A percentile compares a stretch with the other conserved stretches of the same genome.
Conservation (phyloP, 1,140 invertebrate genomes). For the Zaprionus ghesquierei region DNA sequence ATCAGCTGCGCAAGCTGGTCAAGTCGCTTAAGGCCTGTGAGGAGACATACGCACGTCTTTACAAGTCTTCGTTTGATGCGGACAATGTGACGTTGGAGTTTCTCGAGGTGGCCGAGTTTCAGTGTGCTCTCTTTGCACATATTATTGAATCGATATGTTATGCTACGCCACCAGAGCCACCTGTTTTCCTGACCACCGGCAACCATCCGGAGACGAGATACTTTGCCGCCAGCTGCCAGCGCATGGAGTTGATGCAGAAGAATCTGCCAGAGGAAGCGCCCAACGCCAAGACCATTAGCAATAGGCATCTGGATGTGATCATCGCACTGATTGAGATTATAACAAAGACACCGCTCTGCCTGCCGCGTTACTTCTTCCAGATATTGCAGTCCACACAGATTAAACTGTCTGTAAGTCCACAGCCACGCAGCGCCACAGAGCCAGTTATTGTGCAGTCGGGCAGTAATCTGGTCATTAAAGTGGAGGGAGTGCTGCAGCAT, state of each 20-base stretch:
- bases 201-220: conserved; percentile 77
- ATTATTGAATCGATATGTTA: conserved; percentile 80
- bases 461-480: conserved; percentile 91
- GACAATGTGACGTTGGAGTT: conserved; percentile 93
- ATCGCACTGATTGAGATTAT: conserved; percentile 77
- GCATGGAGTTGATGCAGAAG: conserved; percentile 70
- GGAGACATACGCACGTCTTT: conserved; percentile 91
- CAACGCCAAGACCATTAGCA: conserved; percentile 77
- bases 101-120: conserved; percentile 85
- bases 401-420: conserved; percentile 92
- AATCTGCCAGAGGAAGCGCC: conserved; percentile 66
- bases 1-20: conserved; percentile 85
- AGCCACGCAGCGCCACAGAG: conserved; percentile 90
- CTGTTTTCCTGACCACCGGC: conserved; percentile 68
- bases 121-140: conserved; percentile 73
- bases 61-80: conserved; percentile 96
- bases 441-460: conserved; percentile 90
- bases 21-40: conserved; percentile 91
- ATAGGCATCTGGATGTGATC: conserved; percentile 74
- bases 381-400: conserved; percentile 91
- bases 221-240: conserved; percentile 65
- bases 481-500: conserved; percentile 93
- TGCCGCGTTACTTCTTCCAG: conserved; percentile 94
- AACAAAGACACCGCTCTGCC: conserved; percentile 71
- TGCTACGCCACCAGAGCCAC: conserved; percentile 75